Conservation (phyloP, 2,797 vertebrate genomes). For the Gymnothorax reevesii region DNA sequence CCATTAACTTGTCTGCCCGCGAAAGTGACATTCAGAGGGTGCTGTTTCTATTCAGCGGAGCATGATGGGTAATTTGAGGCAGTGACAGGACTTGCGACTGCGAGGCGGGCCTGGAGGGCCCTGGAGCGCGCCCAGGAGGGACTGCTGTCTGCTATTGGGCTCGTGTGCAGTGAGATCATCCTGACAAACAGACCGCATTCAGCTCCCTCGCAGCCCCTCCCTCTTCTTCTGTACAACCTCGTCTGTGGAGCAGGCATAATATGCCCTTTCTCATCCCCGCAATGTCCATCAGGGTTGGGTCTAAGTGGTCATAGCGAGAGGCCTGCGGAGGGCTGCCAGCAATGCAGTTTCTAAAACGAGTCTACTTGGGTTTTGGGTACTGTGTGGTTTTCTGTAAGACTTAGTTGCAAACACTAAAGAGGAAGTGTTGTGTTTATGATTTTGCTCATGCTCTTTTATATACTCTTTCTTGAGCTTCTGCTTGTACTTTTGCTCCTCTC, state of each 20-base stretch:
- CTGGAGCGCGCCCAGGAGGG: neutral
- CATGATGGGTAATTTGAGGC: neutral
- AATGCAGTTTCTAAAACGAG: neutral
- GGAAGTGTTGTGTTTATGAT: neutral
- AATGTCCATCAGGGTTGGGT: neutral
- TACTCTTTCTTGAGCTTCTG: no score
- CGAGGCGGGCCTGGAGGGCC: neutral
- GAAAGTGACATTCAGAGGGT: neutral
- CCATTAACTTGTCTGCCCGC: neutral
- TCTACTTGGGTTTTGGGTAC: neutral
- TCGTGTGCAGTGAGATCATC: conserved; percentile 14
- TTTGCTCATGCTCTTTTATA: neutral
- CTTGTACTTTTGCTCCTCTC: no score
- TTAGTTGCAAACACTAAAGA: neutral
- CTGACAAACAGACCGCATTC: conserved; percentile 20
- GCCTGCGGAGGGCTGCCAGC: neutral
- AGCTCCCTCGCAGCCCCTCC: neutral
- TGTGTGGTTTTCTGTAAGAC: neutral
- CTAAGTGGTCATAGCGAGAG: neutral
- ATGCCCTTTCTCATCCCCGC: conserved; percentile 9
- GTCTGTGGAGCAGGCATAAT: neutral
- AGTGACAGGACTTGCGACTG: no score
- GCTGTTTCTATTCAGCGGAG: neutral
- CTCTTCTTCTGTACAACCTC: neutral
- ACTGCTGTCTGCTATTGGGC: neutral